Conservation (phyloP, 2,888 invertebrate species). For the Arrhopalites spinosus region DNA sequence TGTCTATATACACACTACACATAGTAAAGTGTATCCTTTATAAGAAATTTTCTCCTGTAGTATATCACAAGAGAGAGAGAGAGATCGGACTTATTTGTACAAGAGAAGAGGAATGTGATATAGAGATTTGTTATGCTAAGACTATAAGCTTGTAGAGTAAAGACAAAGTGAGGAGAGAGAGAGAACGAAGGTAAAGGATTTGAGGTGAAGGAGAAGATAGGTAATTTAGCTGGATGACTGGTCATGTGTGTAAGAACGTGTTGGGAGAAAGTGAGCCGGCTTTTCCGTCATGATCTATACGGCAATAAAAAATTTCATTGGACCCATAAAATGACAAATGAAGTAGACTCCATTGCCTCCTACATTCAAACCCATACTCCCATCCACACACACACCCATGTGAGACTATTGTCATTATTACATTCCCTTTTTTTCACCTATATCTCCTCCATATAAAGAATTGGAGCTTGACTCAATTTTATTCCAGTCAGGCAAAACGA, state of each 20-base stretch:
- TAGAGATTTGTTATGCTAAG: neutral
- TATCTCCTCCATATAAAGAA: no score
- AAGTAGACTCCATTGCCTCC: neutral
- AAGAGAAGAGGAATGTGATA: neutral
- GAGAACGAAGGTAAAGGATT: slow-evolving; percentile 2
- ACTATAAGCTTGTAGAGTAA: neutral
- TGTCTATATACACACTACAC: neutral
- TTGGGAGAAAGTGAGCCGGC: neutral
- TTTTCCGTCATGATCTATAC: slow-evolving; percentile 3
- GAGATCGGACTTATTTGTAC: no score
- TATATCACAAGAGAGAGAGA: no score
- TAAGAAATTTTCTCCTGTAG: no score
- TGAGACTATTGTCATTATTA: no score
- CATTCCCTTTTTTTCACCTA: no score
- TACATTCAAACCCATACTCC: no score
- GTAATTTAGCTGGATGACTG: slow-evolving; percentile 26
- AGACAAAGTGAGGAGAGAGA: neutral
- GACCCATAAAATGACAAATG: slow-evolving; percentile 8
- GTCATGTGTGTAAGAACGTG: slow-evolving; percentile 23
- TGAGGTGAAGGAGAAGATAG: slow-evolving; percentile 13
- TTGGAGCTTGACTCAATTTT: no score
- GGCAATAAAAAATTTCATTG: slow-evolving; percentile 9
- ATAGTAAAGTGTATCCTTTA: no score
- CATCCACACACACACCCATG: neutral
- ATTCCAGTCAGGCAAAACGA: no score